Base-by-base conservation (phyloP, 2,797 vertebrate species). In the Notoglanidium macrostoma region DNA sequence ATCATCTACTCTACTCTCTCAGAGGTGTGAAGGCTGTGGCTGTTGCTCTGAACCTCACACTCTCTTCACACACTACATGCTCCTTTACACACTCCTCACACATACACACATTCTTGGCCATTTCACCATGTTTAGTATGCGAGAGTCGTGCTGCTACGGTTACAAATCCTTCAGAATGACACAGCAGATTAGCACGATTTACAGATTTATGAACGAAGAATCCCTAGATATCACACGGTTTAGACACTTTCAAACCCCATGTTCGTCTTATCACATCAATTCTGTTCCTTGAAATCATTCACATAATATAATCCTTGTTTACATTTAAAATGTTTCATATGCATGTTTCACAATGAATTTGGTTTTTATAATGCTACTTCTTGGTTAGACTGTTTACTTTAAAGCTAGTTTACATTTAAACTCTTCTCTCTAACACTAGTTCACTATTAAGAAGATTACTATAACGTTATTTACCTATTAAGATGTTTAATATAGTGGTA, bases 131-230 rank as follows among this genome's bases (percentile, higher is more conserved):
- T 74, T 88, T 86, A 73, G 83, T 84, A 86, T 57, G 73, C 54
- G 63, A 12, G 76, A 35, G 65, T 63, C 11, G 55, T 76, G 85
- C 55, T 21, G 4, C 74, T 49, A 74, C 46, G 61, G 74, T 26
- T 68, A 78, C 77, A 61, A 40, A n/a, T 61, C 63, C 87, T 90
- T 82, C 76, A 65, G 87, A 73, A 32, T 85, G 40, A 76, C 76
- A 65, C 61, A 35, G 70, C 74, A 55, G 77, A 73, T 90, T 74
- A 86, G 46, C 29, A 2, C 3, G 14, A 57, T 51, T 14, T n/a
- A 55, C 29, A 79, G 78, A 81, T 54, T 51, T 44, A 29, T 29
- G 26, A 49, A 49, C 3, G 21, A n/a, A 12, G 21, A 73, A 73
- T 73, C 23, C 44, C 21, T 73, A 4, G 2, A 46, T 19, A 70